A percentile compares a stretch with the other conserved stretches of the same genome.
phyloP scores from a whole-genome alignment of 2,113 vertebrate genomes.

The Neogale vison region DNA sequence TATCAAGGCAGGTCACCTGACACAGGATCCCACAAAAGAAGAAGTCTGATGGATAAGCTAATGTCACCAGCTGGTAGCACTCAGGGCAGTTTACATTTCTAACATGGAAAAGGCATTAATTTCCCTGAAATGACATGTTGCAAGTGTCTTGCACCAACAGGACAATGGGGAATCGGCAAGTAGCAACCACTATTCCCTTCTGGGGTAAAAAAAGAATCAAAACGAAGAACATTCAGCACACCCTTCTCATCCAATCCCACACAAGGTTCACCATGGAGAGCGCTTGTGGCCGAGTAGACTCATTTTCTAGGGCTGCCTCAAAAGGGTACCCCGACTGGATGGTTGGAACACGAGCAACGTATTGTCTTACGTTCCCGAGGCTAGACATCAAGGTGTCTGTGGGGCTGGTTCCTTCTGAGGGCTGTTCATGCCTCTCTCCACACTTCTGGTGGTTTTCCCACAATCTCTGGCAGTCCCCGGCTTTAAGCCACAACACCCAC shows the following conservation, averaged over 20 bases:
- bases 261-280: neutral
- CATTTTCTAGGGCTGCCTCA: neutral
- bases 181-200: neutral
- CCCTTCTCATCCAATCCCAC: neutral
- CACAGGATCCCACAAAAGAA: constrained; percentile 20
- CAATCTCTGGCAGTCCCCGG: neutral
- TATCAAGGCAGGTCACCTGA: neutral
- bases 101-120: constrained; percentile 17
- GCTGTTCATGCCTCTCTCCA: neutral
- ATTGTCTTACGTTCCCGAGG: neutral
- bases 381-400: neutral
- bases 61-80: neutral
- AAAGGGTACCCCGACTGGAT: neutral
- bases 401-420: neutral
- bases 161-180: neutral
- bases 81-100: neutral
- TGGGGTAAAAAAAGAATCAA: neutral
- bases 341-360: neutral
- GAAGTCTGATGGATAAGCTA: neutral
- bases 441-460: neutral
- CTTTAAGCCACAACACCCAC: neutral
- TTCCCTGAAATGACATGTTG: neutral
- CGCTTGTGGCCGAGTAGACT: neutral
- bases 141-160: neutral
- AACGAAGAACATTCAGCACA: neutral